A percentile compares a stretch with the other conserved stretches of the same genome.
Evolutionary conservation across 92 coral and sea anemone species (phyloP).

Genomic region (Chrysogorgia sp.): DNA sequence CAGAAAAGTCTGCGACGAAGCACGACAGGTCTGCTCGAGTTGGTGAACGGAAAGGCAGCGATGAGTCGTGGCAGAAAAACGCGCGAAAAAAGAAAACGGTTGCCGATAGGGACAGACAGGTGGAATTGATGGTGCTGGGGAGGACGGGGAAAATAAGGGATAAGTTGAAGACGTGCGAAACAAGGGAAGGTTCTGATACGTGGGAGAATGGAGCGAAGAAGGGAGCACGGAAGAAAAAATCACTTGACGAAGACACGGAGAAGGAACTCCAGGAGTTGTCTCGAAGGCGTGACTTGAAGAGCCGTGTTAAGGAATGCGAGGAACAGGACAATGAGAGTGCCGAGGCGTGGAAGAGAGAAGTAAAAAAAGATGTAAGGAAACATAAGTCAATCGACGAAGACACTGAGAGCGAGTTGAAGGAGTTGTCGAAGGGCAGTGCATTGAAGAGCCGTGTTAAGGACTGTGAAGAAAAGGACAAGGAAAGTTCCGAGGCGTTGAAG

Average conservation of each 20-base stretch:
- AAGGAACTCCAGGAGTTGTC: slow-evolving; percentile 25
- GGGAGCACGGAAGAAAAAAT: slow-evolving; percentile 11
- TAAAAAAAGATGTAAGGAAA: slow-evolving; percentile 24
- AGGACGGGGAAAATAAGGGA: slow-evolving; percentile 26
- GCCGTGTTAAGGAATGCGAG: slow-evolving; percentile 21
- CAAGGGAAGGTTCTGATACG: slow-evolving; percentile 2
- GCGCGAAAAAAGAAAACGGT: slow-evolving; percentile 24
- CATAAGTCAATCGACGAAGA: slow-evolving; percentile 38
- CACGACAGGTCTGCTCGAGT: not conserved
- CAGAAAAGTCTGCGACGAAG: not conserved
- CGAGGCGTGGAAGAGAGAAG: slow-evolving; percentile 30
- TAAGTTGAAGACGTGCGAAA: slow-evolving; percentile 5
- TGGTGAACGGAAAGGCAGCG: slow-evolving; percentile 26
- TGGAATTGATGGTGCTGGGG: slow-evolving; percentile 12
- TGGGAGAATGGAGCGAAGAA: slow-evolving; percentile 40
- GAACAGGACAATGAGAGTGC: slow-evolving; percentile 28
- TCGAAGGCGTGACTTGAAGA: slow-evolving; percentile 26
- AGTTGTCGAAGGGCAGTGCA: slow-evolving; percentile 16
- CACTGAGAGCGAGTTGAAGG: slow-evolving; percentile 25
- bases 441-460: slow-evolving; percentile 37
- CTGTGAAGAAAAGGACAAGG: slow-evolving; percentile 35
- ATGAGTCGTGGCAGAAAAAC: slow-evolving; percentile 34
- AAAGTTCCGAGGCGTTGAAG: slow-evolving; percentile 28
- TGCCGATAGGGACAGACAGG: slow-evolving; percentile 18
- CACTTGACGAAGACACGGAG: slow-evolving; percentile 31